Evolutionary conservation across 2,113 vertebrate species (phyloP), one percentile per base, ranked within the genome.

Genomic region (Mus spicilegus): DNA sequence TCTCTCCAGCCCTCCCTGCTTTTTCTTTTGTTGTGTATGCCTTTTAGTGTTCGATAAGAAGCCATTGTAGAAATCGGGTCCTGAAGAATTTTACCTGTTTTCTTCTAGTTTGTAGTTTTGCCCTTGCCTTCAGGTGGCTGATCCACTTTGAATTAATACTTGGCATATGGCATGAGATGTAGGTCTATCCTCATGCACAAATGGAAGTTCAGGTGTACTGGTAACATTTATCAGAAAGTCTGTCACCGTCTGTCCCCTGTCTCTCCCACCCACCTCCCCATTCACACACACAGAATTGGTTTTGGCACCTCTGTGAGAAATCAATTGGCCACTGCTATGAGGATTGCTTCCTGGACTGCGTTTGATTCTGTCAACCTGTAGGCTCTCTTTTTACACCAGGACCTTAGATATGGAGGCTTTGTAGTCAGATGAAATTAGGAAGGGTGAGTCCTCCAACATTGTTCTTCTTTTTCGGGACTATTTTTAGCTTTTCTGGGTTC

Each of bases 381-480:
- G 28, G 14, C 92, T 81, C 2, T 20, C 30, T 69, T 58, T 39
- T 58, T 39, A 54, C 3, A 3, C 80, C 26, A 87, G 39, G 7
- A 10, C 28, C 46, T 24, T 46, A 11, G 36, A 69, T 39, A 42
- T 51, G 56, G 0, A 69, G 30, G 6, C 33, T 87, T 72, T 87
- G 67, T 65, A 65, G 75, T 70, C 54, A 82, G 61, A 65, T n/a
- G 67, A 81, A 94, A 92, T 81, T 30, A 75, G 30, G 28, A 92
- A 39, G n/a, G 42, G 3, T 76, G 42, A 81, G 10, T 22, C 13
- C 42, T 94, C 76, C 51, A 46, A 8, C 2, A 17, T 22, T 4
- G n/a, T 63, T 75, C 12, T 65, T 51, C 14, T 65, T 90, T 91
- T 76, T 82, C 58, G 81, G 72, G 77, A 81, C 36, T 76, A 33